Evolutionary conservation across 64 coral and sea anemone genomes (phyloP), one percentile per base, ranked within the genome.

Genomic region (Montipora capricornis): DNA sequence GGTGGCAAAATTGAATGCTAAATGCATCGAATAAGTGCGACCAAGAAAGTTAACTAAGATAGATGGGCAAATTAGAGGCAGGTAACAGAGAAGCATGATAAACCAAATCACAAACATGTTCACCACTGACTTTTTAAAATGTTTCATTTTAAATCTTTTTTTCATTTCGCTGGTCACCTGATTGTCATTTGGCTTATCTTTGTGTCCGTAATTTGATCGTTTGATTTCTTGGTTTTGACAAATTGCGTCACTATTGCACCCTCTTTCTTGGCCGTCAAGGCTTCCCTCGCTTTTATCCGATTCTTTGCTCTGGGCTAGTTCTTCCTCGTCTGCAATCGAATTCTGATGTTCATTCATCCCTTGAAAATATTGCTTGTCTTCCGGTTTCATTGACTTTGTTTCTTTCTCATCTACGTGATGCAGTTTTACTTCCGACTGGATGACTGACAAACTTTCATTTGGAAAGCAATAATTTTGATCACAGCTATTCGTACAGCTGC

Each of bases 121-220:
- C 8, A 67, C 66, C 45, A 84, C 61, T 17, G 81, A 84, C 81
- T 84, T 84, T 15, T 26, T 26, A 26, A 26, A 26, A 26, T 26
- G 26, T 84, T 67, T 17, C 81, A 84, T 84, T 84, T 47, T 67
- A 9, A 84, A 84, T 10, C 61, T 1, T 16, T 26, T 26, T 26
- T 26, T 26, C 26, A 26, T 16, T 84, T 10, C 17, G 2, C 2
- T 13, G 48, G 22, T 47, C 68, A 47, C 19, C 17, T 17, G 29
- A 84, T 47, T 68, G 11, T 29, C 81, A n/a, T 15, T 48, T 45
- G 2, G 44, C 26, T 8, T 20, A 17, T 29, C 7, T 8, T 47
- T 47, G 81, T 10, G 11, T 84, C 6, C 37, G 37, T 10, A 76
- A 76, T 9, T 76, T 10, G 74, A 47, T 2, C 74, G 14, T 10